Evolutionary conservation across 2,888 invertebrate genomes (phyloP), one percentile per base, ranked within the genome.

Genomic region (Erebia palarica): DNA sequence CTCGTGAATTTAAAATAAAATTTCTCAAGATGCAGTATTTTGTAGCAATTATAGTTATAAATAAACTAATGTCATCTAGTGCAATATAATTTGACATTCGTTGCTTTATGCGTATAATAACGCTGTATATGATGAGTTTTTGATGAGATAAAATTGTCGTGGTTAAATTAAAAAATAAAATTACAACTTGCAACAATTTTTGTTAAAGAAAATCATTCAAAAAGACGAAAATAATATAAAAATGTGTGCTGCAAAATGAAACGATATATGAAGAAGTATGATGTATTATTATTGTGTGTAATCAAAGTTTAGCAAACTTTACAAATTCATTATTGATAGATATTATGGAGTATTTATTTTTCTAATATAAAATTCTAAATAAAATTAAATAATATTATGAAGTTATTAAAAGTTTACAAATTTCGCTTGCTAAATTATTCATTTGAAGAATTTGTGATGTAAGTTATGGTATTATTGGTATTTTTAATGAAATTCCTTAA

Each of bases 341-440:
- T 57, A 57, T 21, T 36, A 57, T 57, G 21, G 21, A 57, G 11
- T 27, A 58, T 58, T 58, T 58, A 57, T 58, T 58, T 58, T 27
- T 58, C 14, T 11, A 27, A 58, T 21, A 27, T 58, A 10, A 57
- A 55, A 55, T 16, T 55, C 3, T 14, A 57, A 58, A 58, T 58
- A 27, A 11, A 11, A 18, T 57, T 11, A 57, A 57, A 14, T 14
- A 7, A 21, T 13, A 21, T 21, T 21, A 21, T 27, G 13, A 18
- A 21, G 8, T 21, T 13, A 58, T 58, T 58, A 27, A 58, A 55
- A 58, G 27, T 14, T 27, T 58, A 27, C 57, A 58, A 58, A 21
- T 27, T 7, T 58, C 16, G 18, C 4, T 21, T 57, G 21, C 21
- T 21, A 21, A 57, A 57, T 18, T 21, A 57, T 13, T 21, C 11